Percentiles rank a stretch among this genome's conserved stretches.
phyloP scores from a whole-genome alignment of 2,888 invertebrate species.

The Tenodera sinensis region DNA sequence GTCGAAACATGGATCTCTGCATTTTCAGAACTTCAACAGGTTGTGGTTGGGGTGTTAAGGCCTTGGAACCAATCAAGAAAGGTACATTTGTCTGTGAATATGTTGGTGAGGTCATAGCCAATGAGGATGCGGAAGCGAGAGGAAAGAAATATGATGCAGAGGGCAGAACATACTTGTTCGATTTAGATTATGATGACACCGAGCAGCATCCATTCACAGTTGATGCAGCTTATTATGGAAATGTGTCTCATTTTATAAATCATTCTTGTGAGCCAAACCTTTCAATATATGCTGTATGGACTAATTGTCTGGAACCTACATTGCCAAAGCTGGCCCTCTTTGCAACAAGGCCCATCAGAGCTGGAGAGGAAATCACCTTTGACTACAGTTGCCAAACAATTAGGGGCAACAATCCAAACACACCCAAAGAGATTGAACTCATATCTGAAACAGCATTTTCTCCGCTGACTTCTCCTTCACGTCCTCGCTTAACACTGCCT shows the following conservation, averaged over 20 bases:
- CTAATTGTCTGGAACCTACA: constrained; percentile 83
- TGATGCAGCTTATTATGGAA: constrained; percentile 86
- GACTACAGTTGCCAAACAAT: constrained; percentile 65
- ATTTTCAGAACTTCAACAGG: constrained; percentile 87
- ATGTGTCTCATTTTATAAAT: constrained; percentile 92
- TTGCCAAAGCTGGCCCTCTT: constrained; percentile 87
- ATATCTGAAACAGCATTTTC: constrained; percentile 4
- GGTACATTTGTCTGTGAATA: constrained; percentile 90
- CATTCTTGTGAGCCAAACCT: constrained; percentile 95
- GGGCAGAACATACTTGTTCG: constrained; percentile 88
- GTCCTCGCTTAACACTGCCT: constrained; percentile 2
- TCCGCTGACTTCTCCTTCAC: constrained; percentile 14
- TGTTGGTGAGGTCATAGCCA: constrained; percentile 89
- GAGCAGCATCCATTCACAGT: constrained; percentile 74
- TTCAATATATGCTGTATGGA: constrained; percentile 88
- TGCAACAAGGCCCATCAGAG: constrained; percentile 72
- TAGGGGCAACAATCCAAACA: neutral
- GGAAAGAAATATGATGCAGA: constrained; percentile 80
- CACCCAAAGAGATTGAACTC: neutral
- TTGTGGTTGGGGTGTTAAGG: constrained; percentile 91
- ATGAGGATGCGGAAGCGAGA: constrained; percentile 86
- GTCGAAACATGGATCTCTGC: constrained; percentile 67
- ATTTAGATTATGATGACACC: constrained; percentile 83
- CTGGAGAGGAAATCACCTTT: constrained; percentile 85
- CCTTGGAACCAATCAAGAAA: constrained; percentile 65